Base-by-base conservation (phyloP, 2,797 vertebrate genomes). In the Heteromormyrus szaboi region DNA sequence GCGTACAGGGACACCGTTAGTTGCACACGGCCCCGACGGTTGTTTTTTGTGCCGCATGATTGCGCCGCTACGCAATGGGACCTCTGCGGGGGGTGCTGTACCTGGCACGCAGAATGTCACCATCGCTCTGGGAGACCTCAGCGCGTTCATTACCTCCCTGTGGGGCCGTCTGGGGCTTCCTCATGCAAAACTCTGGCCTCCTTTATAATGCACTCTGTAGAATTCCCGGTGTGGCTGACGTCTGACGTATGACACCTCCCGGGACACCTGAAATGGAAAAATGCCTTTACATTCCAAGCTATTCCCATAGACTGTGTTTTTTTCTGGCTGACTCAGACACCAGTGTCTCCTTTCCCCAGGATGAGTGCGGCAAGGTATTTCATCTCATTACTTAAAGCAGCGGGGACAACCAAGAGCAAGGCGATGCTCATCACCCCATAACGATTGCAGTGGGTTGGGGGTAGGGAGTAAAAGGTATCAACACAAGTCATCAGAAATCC, bases 321-420 rank as follows among this genome's bases (percentile, higher is more conserved):
- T 87, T 41, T 25, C 51, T 22, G 56, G 86, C 56, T 48, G 7
- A 44, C 33, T 91, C 91, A 86, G 88, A 54, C 8, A 87, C 90
- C 89, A 90, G 85, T 86, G n/a, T 33, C 88, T 86, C 85, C 87
- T 85, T 48, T 46, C 86, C 89, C 29, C 87, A 29, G 88, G 90
- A 86, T 87, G 89, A 93, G 90, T 92, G 91, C 54, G 89, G n/a
- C 91, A 89, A 91, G 89, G 92, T 91, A 91, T 91, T 92, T 93
- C 90, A 90, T 91, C 91, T 93, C 93, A 92, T 93, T 92, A 93
- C 89, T 94, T 93, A 94, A 93, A 85, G 89, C 88, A 41, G 89
- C 87, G 88, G 90, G 65, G 85, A 89, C 46, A 65, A 79, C 90
- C 83, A 14, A 33, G 84, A 59, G 90, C 88, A 54, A 89, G 37